Evolutionary conservation across 2,888 invertebrate species (phyloP).

Genomic region (Euzophera pinguis): DNA sequence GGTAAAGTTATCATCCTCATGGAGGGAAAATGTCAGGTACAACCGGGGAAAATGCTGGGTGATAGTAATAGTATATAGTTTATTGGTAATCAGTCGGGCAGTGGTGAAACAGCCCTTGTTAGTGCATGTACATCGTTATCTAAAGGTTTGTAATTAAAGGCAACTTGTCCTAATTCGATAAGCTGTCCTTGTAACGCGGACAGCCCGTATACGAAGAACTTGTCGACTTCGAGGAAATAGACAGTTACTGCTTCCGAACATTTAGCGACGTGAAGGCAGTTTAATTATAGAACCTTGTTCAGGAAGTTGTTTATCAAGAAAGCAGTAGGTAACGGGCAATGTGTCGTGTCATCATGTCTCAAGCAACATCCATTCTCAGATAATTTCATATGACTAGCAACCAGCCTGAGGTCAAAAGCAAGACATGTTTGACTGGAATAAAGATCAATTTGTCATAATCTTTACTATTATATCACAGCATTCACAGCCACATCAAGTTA

Average conservation of each 20-base stretch:
- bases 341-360: background rate
- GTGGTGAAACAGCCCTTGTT: too few relatives aligned
- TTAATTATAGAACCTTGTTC: background rate
- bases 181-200: conserved; percentile 43
- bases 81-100: too few relatives aligned
- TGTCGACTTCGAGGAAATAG: conserved; percentile 27
- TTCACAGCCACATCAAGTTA: background rate
- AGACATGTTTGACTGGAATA: background rate
- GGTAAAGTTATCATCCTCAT: too few relatives aligned
- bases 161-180: conserved; percentile 58
- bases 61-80: too few relatives aligned
- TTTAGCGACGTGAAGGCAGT: background rate
- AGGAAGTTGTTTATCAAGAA: background rate
- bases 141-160: background rate
- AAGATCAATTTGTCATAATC: background rate
- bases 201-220: conserved; percentile 28
- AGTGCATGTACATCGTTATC: background rate
- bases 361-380: background rate
- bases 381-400: background rate
- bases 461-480: background rate
- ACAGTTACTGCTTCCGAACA: conserved; percentile 12
- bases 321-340: background rate
- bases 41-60: too few relatives aligned
- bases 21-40: too few relatives aligned
- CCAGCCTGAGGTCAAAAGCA: background rate